These are phyloP conservation scores for Fregata magnificens DNA, from an alignment of 2,113 vertebrate species.

Conservation along the genomic window DNA sequence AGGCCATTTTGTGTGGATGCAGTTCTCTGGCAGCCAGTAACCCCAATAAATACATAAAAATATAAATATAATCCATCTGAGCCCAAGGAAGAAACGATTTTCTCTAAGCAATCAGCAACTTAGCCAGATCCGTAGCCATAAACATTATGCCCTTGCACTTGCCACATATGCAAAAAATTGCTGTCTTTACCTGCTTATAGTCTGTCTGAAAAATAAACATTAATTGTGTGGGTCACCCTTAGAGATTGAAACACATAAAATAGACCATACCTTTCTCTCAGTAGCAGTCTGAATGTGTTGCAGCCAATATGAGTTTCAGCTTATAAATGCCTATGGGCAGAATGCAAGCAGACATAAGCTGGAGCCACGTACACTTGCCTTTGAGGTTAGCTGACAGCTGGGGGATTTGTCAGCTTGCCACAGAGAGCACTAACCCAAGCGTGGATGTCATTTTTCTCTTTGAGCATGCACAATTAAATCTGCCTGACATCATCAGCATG, in stretches of 20 bases:
- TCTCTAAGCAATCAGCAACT: not conserved
- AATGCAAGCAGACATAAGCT: constrained; percentile 41
- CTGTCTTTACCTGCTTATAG: not conserved
- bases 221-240: not conserved
- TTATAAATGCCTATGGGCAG: constrained; percentile 38
- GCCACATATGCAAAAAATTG: not conserved
- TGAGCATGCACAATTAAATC: constrained; percentile 61
- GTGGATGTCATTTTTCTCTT: constrained; percentile 57
- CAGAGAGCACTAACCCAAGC: constrained; percentile 52
- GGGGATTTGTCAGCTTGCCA: constrained; percentile 64
- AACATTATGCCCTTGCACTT: not conserved
- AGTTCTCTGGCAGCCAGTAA: not conserved
- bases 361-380: constrained; percentile 23
- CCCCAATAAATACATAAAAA: not conserved
- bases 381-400: constrained; percentile 61
- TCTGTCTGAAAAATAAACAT: constrained; percentile 14
- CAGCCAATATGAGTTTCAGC: not conserved
- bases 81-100: not conserved
- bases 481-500: constrained; percentile 58
- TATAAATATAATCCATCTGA: not conserved
- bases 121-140: not conserved
- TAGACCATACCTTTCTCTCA: not conserved
- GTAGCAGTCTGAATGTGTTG: not conserved
- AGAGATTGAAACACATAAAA: constrained; percentile 1
- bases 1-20: not conserved